Base-by-base conservation (phyloP, 1,140 invertebrate species). In the Amyelois transitella region DNA sequence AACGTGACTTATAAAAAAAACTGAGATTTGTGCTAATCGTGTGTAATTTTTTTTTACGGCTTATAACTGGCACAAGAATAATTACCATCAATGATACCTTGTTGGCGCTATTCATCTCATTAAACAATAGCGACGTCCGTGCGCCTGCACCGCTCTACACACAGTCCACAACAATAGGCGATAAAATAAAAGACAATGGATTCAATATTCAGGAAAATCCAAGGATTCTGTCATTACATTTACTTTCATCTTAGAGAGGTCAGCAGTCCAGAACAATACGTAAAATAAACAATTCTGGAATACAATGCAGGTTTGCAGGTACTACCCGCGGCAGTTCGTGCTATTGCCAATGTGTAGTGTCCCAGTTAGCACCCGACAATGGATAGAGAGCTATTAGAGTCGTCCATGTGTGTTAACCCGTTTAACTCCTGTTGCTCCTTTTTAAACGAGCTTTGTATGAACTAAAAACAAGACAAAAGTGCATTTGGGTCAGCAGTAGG, bases 331-430 rank as follows among this genome's bases (percentile, higher is more conserved):
- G 53, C 12, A 43, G 50, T 54, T 57, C 55, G 62, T 55, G 61
- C 58, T 48, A 64, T 72, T 59, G 43, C 57, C 45, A 51, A 50
- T 58, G 60, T 44, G 57, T 60, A 56, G 50, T 62, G 69, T 38
- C 63, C 70, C 60, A 71, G 70, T 71, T 75, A 63, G 32, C 62
- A 49, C 56, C 49, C 53, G 54, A 65, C 67, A 67, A 71, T 69
- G 60, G 72, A 75, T 38, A 38, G 60, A 69, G 64, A 63, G 64
- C 74, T 73, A 84, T 83, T 81, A 85, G 72, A 77, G 59, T 59
- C 72, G 66, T 44, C 69, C 75, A 81, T 81, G 77, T 80, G 68
- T 78, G 76, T 74, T 76, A 81, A 77, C 71, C 64, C 78, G 73
- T 81, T 81, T 76, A 71, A 68, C 73, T 75, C 62, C 61, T 61